Evolutionary conservation across 2,888 invertebrate species (phyloP).

Genomic region (Athalia circularis): DNA sequence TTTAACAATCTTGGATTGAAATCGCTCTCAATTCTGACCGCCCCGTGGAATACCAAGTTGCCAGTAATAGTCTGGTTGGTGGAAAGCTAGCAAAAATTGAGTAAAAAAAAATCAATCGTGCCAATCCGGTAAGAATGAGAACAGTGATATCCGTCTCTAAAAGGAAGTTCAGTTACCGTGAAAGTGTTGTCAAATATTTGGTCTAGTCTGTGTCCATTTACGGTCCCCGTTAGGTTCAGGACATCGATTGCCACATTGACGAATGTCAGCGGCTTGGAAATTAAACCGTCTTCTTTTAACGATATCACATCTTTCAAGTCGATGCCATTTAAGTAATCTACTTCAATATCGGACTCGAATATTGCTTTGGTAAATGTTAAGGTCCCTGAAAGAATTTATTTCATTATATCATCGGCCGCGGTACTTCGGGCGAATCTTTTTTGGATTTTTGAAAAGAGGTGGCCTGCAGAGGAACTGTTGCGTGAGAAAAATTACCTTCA

Average conservation of each 20-base stretch:
- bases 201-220: constrained; percentile 74
- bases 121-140: background rate
- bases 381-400: constrained; percentile 66
- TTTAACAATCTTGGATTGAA: constrained; percentile 60
- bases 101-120: background rate
- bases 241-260: constrained; percentile 65
- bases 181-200: constrained; percentile 75
- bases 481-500: constrained; percentile 11
- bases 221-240: constrained; percentile 57
- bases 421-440: background rate
- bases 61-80: constrained; percentile 62
- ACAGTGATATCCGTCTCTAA: constrained; percentile 9
- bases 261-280: constrained; percentile 70
- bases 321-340: constrained; percentile 74
- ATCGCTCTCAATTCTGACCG: constrained; percentile 53
- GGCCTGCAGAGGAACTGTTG: background rate
- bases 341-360: constrained; percentile 72
- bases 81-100: constrained; percentile 53
- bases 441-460: background rate
- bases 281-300: constrained; percentile 73
- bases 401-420: background rate
- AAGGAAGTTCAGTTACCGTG: constrained; percentile 72
- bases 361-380: constrained; percentile 72
- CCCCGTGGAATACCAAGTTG: constrained; percentile 56
- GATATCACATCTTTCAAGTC: constrained; percentile 74